These are phyloP conservation scores for Lepidocolaptes lacrymiger DNA, from an alignment of 2,797 vertebrate genomes.

Conservation along the genomic window DNA sequence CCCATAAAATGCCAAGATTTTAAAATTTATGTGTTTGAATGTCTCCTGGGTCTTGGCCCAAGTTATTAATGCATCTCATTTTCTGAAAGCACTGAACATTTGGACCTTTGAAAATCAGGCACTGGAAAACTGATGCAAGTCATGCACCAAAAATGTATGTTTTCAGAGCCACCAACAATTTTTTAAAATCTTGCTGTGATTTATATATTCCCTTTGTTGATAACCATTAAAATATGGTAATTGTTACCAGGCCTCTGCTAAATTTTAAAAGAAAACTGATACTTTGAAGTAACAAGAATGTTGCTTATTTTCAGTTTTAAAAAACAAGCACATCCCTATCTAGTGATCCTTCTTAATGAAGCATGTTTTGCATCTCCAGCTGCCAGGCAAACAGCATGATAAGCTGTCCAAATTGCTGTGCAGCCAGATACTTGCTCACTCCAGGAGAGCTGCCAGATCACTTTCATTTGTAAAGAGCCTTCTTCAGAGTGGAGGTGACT, in stretches of 20 bases:
- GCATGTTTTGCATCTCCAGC: slow-evolving; percentile 3
- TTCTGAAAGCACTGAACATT: not conserved
- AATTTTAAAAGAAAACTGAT: slow-evolving; percentile 27
- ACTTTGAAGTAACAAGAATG: slow-evolving; percentile 32
- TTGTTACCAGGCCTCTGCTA: slow-evolving; percentile 19
- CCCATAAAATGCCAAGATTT: not conserved
- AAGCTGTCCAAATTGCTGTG: not conserved
- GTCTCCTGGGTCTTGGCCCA: not conserved
- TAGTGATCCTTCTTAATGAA: slow-evolving; percentile 34
- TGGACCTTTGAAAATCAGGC: not conserved
- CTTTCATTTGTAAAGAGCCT: not conserved
- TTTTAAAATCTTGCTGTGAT: not conserved
- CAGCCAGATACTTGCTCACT: slow-evolving; percentile 25
- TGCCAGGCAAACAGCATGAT: slow-evolving; percentile 15
- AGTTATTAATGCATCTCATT: not conserved
- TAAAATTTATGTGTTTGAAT: not conserved
- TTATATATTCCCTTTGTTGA: slow-evolving; percentile 28
- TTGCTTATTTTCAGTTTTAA: not conserved
- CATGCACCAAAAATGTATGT: not conserved
- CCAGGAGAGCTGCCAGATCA: not conserved
- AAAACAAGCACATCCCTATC: slow-evolving; percentile 9
- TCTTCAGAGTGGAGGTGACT: not conserved
- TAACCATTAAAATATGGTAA: slow-evolving; percentile 46
- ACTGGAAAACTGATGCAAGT: not conserved
- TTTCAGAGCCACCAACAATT: not conserved